Evolutionary conservation across 37 sponge, comb jelly and placozoan genomes (phyloP), one percentile per base, ranked within the genome.

Genomic region (Cliona cf. orientalis): DNA sequence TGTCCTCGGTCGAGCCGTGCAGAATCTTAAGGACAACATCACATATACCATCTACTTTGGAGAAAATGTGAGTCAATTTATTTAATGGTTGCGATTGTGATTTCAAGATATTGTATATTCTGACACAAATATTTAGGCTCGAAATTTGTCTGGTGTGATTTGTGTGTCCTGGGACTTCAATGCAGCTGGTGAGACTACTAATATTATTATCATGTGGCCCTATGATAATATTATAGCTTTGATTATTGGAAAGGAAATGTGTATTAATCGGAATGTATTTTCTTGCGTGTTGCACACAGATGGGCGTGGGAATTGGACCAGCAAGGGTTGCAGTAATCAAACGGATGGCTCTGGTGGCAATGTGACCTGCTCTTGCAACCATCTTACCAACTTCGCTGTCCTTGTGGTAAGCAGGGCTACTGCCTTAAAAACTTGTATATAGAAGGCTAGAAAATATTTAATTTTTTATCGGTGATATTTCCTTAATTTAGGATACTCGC

Each of bases 381-480:
- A 90, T 38, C 85, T 90, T 58, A 90, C 90, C n/a, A 90, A 90
- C 79, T 90, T 90, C 80, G 90, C 90, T 17, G 38, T 40, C 23
- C 58, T 86, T 3, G 74, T 71, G 80, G 80, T 79, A 40, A 81
- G 83, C 23, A 3, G 34, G n/a, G n/a, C n/a, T 5, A 2, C 33
- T 19, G 25, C 28, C 6, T 62, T 62, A 19, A 6, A 25, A n/a
- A 23, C 6, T 7, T 19, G 23, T 25, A 11, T 62, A 62, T 62
- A 25, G 7, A 25, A 7, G 26, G 23, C 64, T 62, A 21, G 12
- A n/a, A 25, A 62, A 7, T 62, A 6, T 62, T 6, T 25, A 7
- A 7, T 23, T n/a, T 25, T 62, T n/a, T n/a, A n/a, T n/a, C n/a
- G n/a, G n/a, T n/a, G n/a, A n/a, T n/a, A n/a, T n/a, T n/a, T n/a